phyloP scores from a whole-genome alignment of 2,888 invertebrate species.

The Acrobasis consociella region DNA sequence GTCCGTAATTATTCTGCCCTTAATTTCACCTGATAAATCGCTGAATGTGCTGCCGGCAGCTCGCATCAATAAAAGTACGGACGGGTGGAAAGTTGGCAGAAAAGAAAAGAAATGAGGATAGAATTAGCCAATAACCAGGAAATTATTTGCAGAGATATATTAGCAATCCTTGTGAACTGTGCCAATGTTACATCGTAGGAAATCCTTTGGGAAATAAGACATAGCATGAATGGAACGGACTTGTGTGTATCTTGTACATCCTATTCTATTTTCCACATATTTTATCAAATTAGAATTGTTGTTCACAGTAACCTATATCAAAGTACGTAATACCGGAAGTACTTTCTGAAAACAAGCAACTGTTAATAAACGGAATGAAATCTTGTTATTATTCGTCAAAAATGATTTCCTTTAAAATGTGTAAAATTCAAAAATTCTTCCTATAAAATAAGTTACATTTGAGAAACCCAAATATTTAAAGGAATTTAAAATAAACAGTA shows the following conservation, averaged over 20 bases:
- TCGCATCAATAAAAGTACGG: conserved; percentile 24
- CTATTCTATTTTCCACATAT: neutral
- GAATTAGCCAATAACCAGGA: conserved; percentile 26
- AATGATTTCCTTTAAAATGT: too few relatives aligned
- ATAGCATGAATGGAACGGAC: conserved; percentile 38
- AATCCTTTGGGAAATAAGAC: conserved; percentile 39
- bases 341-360: too few relatives aligned
- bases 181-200: conserved; percentile 9
- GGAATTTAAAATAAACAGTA: neutral
- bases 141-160: conserved; percentile 32
- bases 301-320: too few relatives aligned
- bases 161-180: conserved; percentile 28
- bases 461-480: too few relatives aligned
- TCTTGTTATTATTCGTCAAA: too few relatives aligned
- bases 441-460: too few relatives aligned
- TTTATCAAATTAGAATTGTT: too few relatives aligned
- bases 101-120: conserved; percentile 24
- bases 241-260: neutral
- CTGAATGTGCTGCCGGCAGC: neutral
- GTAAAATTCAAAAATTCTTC: too few relatives aligned
- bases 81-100: conserved; percentile 14
- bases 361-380: too few relatives aligned
- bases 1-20: conserved; percentile 43
- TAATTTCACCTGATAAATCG: conserved; percentile 17
- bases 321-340: too few relatives aligned